Conservation (phyloP, 1,140 invertebrate species). For the Chelonus insularis region DNA sequence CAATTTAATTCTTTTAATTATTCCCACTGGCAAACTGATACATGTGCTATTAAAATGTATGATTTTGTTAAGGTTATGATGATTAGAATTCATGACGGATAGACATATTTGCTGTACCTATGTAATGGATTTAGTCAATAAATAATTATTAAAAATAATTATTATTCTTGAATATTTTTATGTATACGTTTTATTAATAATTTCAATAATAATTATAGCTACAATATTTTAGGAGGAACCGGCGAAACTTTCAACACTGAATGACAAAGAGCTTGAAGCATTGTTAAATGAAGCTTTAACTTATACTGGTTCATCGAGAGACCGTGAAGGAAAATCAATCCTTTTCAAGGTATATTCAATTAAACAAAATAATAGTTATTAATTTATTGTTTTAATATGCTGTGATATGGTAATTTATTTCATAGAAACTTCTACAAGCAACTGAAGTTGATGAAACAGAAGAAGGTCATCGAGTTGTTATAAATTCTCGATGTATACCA, state of each 20-base stretch:
- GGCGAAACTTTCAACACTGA: conserved; percentile 64
- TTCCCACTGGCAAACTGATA: too few species aligned
- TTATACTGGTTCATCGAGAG: conserved; percentile 73
- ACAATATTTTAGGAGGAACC: conserved; percentile 62
- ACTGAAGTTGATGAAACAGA: conserved; percentile 65
- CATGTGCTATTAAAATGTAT: too few species aligned
- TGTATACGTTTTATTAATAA: too few species aligned
- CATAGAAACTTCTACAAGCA: conserved; percentile 63
- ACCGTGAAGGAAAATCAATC: conserved; percentile 74
- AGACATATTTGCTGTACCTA: too few species aligned
- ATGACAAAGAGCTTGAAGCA: conserved; percentile 70
- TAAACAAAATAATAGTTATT: background rate
- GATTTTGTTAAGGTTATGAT: too few species aligned
- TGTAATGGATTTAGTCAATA: too few species aligned
- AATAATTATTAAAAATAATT: too few species aligned
- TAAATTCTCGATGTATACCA: conserved; percentile 50
- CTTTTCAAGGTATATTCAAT: conserved; percentile 69
- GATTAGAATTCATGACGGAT: too few species aligned
- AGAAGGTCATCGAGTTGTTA: conserved; percentile 50
- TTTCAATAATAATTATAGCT: too few species aligned
- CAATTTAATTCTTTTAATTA: too few species aligned
- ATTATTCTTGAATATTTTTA: too few species aligned
- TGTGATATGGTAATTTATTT: background rate
- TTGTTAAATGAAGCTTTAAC: conserved; percentile 75
- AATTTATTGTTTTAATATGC: background rate